Evolutionary conservation across 2,888 invertebrate species (phyloP).

Genomic region (Calameuta idolon): DNA sequence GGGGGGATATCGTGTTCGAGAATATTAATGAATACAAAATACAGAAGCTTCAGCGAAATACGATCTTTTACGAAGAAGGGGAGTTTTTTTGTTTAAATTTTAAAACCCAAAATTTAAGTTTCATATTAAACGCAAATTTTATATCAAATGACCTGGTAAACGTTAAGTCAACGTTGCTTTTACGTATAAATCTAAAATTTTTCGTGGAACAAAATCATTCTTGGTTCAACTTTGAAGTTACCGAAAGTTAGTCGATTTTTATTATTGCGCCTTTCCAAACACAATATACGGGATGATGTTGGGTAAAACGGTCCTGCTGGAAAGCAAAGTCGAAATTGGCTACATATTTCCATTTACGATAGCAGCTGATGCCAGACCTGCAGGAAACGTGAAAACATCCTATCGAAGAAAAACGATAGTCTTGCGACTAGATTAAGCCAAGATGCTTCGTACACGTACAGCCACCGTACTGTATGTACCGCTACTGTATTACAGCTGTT

Average conservation of each 20-base stretch:
- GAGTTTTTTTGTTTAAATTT: too few relatives aligned
- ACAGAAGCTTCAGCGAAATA: neutral
- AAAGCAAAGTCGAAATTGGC: neutral
- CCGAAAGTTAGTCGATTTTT: neutral
- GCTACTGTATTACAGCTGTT: neutral
- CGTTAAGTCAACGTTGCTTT: too few relatives aligned
- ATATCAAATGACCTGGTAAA: too few relatives aligned
- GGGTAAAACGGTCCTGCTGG: neutral
- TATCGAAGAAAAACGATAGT: neutral
- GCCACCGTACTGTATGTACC: neutral
- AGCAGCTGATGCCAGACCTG: neutral
- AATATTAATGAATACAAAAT: neutral
- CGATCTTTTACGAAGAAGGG: neutral
- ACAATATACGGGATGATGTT: neutral
- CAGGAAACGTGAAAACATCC: neutral
- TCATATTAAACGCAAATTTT: too few relatives aligned
- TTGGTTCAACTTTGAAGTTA: neutral
- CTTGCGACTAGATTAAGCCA: neutral
- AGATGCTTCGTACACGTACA: neutral
- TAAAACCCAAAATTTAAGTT: too few relatives aligned
- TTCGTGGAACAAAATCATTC: neutral
- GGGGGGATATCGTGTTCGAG: neutral
- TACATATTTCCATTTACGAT: neutral
- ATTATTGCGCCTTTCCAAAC: neutral
- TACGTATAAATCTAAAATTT: neutral